Evolutionary conservation across 2,888 invertebrate genomes (phyloP).

Genomic region (Encarsia formosa): DNA sequence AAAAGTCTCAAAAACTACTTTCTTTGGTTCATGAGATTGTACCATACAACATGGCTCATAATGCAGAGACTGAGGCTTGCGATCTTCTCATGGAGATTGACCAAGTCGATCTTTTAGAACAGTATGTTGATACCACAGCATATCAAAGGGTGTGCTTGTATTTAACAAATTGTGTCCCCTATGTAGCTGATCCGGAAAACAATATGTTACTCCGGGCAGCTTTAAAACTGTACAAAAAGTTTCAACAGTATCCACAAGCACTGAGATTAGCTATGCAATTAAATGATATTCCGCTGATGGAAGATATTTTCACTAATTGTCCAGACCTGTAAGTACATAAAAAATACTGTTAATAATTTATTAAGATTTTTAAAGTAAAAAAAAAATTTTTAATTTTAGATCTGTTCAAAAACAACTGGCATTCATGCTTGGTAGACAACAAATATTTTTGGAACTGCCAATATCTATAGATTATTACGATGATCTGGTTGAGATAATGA

Average conservation of each 20-base stretch:
- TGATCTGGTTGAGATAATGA: slow-evolving; percentile 82
- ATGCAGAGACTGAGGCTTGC: slow-evolving; percentile 98
- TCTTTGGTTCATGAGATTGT: slow-evolving; percentile 83
- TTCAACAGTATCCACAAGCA: slow-evolving; percentile 84
- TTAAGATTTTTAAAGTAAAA: not conserved
- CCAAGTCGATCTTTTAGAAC: slow-evolving; percentile 75
- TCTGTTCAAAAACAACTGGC: slow-evolving; percentile 89
- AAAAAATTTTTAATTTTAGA: slow-evolving; percentile 53
- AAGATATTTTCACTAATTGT: slow-evolving; percentile 79
- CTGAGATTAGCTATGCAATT: slow-evolving; percentile 87
- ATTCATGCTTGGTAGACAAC: slow-evolving; percentile 93
- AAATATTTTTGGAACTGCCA: slow-evolving; percentile 77
- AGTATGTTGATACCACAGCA: slow-evolving; percentile 84
- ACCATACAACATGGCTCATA: slow-evolving; percentile 93
- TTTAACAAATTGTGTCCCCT: slow-evolving; percentile 88
- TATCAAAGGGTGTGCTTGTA: slow-evolving; percentile 92
- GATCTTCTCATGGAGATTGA: slow-evolving; percentile 98
- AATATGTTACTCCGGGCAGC: slow-evolving; percentile 78
- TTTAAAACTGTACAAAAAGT: slow-evolving; percentile 79
- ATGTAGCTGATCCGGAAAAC: slow-evolving; percentile 93
- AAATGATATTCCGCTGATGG: slow-evolving; percentile 74
- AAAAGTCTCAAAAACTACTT: slow-evolving; percentile 57
- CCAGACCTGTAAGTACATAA: slow-evolving; percentile 70
- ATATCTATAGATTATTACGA: slow-evolving; percentile 65
- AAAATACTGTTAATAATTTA: not conserved